A percentile compares a stretch with the other conserved stretches of the same genome.
Evolutionary conservation across 1,140 invertebrate species (phyloP).

Genomic region (Leptinotarsa undecemlineata): DNA sequence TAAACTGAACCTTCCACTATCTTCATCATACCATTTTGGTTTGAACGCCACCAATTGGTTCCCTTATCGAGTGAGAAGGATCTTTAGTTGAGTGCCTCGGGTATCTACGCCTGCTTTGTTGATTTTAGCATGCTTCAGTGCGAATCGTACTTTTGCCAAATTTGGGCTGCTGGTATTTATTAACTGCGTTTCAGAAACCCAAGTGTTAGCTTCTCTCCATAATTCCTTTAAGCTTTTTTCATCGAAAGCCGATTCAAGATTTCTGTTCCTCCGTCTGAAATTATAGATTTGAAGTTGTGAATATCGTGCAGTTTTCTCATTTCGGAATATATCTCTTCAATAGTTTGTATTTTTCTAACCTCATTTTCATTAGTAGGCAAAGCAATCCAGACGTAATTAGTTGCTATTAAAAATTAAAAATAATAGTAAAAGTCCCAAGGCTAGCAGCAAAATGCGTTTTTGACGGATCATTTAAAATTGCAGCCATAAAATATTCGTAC

Average conservation of each 20-base stretch:
- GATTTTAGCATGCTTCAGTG: constrained; percentile 72
- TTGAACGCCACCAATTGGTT: constrained; percentile 85
- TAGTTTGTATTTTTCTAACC: constrained; percentile 16
- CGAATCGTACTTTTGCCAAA: constrained; percentile 71
- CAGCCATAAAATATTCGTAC: not conserved
- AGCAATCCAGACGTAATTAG: constrained; percentile 26
- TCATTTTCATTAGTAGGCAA: constrained; percentile 29
- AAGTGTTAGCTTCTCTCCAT: too few relatives aligned
- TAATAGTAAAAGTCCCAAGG: constrained; percentile 12
- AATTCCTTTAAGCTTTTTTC: constrained; percentile 33
- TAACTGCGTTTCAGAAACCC: too few relatives aligned
- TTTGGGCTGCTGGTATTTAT: constrained; percentile 37
- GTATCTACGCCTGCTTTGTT: constrained; percentile 73
- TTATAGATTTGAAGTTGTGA: constrained; percentile 24
- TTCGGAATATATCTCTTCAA: constrained; percentile 31
- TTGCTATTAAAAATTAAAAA: constrained; percentile 30
- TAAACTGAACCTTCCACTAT: constrained; percentile 81
- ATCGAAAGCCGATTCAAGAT: not conserved
- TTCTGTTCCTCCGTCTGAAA: constrained; percentile 23
- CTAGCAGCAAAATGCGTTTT: constrained; percentile 15
- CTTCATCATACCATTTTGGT: constrained; percentile 82
- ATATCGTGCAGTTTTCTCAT: constrained; percentile 22
- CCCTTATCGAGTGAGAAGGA: constrained; percentile 76
- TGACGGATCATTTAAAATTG: constrained; percentile 24
- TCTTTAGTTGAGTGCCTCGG: constrained; percentile 88